Percentiles rank a stretch among this genome's conserved stretches.
Evolutionary conservation across 2,113 vertebrate species (phyloP).

Genomic region (Brachyhypopomus occidentalis): DNA sequence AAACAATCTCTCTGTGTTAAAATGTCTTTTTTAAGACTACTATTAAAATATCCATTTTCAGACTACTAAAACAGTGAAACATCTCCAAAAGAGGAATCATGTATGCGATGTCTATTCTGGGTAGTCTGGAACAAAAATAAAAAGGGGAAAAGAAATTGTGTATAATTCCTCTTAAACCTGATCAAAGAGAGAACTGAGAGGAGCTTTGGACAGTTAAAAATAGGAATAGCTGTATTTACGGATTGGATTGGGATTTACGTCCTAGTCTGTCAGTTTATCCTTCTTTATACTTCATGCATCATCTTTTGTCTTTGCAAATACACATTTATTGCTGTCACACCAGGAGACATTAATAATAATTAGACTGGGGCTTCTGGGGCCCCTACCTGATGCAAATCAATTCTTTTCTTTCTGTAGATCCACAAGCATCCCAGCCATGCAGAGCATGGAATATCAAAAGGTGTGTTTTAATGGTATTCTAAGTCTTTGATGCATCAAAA

Average conservation of each 20-base stretch:
- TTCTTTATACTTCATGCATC: slow-evolving; percentile 4
- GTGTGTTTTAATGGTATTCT: slow-evolving; percentile 47
- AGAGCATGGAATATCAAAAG: slow-evolving; percentile 31
- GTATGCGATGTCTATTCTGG: background rate
- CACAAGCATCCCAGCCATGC: slow-evolving; percentile 17
- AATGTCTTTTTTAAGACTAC: too few species aligned
- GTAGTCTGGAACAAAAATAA: background rate
- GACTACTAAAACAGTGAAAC: background rate
- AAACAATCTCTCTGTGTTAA: background rate
- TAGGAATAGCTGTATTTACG: too few species aligned
- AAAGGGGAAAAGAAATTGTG: background rate
- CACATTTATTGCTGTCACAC: slow-evolving; percentile 34
- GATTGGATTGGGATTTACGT: background rate
- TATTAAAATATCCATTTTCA: slow-evolving; percentile 1
- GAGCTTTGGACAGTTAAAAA: background rate
- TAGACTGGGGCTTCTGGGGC: slow-evolving; percentile 50
- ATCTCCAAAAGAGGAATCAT: too few species aligned
- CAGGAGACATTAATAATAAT: slow-evolving; percentile 54
- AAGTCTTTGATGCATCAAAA: slow-evolving; percentile 53
- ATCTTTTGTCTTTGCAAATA: slow-evolving; percentile 44
- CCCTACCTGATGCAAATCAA: slow-evolving; percentile 64
- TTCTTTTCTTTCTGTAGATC: slow-evolving; percentile 58
- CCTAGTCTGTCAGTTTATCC: background rate
- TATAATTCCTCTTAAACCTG: background rate
- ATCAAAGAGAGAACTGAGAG: background rate